Percentiles rank a stretch among this genome's conserved stretches.
Conservation (phyloP, 2,797 vertebrate species). For the Cyprinodon diabolis region DNA sequence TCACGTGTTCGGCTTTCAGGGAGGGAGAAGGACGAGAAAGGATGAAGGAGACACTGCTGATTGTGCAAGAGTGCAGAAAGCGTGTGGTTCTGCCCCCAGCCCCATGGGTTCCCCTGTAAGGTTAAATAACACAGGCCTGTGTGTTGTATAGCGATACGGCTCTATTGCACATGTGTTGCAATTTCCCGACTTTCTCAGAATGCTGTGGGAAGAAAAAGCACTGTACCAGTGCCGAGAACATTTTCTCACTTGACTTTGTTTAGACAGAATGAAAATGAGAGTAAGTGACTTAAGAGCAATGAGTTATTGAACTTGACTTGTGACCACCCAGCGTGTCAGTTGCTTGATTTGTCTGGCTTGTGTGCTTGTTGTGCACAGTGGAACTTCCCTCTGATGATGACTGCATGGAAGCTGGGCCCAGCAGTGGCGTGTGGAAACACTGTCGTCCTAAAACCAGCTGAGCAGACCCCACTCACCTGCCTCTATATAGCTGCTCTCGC, state of each 20-base stretch:
- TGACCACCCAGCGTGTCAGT: constrained; percentile 74
- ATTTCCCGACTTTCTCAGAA: constrained; percentile 73
- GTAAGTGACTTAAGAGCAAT: constrained; percentile 71
- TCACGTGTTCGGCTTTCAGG: constrained; percentile 33
- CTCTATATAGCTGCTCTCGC: constrained; percentile 95
- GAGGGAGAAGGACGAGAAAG: constrained; percentile 64
- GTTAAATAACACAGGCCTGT: constrained; percentile 77
- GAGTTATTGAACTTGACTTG: constrained; percentile 72
- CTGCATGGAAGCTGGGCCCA: constrained; percentile 97
- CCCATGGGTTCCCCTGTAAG: constrained; percentile 72
- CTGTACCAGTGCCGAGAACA: constrained; percentile 67
- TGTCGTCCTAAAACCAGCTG: constrained; percentile 96
- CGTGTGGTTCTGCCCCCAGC: constrained; percentile 69
- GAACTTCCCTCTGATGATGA: constrained; percentile 99
- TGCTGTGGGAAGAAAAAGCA: constrained; percentile 75
- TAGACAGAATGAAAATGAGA: constrained; percentile 74
- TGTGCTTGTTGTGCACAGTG: constrained; percentile 81
- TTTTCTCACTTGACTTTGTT: constrained; percentile 76
- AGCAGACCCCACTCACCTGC: constrained; percentile 96
- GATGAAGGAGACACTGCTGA: constrained; percentile 67
- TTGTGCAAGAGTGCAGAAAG: constrained; percentile 74
- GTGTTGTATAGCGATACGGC: constrained; percentile 69
- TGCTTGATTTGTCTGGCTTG: constrained; percentile 57
- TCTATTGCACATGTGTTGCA: constrained; percentile 78
- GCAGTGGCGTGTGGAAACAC: constrained; percentile 97